phyloP scores from a whole-genome alignment of 1,140 invertebrate species.

The Colletes latitarsis region DNA sequence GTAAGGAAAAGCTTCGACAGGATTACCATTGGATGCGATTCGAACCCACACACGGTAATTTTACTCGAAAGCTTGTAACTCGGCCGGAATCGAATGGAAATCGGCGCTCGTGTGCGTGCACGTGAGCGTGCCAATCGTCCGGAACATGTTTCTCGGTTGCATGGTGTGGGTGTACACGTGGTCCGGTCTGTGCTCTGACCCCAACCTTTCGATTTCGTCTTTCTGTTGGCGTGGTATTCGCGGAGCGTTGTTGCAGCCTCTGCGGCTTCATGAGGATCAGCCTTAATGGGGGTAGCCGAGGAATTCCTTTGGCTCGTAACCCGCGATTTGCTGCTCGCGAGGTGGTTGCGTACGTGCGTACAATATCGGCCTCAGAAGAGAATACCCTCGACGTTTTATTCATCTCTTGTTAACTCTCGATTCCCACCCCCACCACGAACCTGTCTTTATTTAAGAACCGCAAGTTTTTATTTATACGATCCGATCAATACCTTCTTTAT shows the following conservation, averaged over 20 bases:
- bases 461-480: neutral
- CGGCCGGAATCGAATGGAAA: neutral
- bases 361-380: conserved; percentile 26
- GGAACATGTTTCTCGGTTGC: conserved; percentile 23
- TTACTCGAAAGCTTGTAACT: neutral
- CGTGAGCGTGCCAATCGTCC: conserved; percentile 2
- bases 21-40: no score
- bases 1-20: no score
- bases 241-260: conserved; percentile 25
- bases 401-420: conserved; percentile 14
- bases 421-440: no score
- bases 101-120: neutral
- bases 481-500: no score
- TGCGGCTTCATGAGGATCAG: conserved; percentile 7
- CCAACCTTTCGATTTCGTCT: conserved; percentile 62
- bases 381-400: conserved; percentile 8
- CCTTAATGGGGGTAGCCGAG: conserved; percentile 60
- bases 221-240: conserved; percentile 45
- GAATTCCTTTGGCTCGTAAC: conserved; percentile 60
- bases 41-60: no score
- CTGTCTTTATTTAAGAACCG: neutral
- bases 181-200: conserved; percentile 55
- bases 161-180: conserved; percentile 54
- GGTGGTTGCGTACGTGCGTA: conserved; percentile 47
- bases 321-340: conserved; percentile 57